Base-by-base conservation (phyloP, 2,797 vertebrate genomes). In the Cirrhinus molitorella region DNA sequence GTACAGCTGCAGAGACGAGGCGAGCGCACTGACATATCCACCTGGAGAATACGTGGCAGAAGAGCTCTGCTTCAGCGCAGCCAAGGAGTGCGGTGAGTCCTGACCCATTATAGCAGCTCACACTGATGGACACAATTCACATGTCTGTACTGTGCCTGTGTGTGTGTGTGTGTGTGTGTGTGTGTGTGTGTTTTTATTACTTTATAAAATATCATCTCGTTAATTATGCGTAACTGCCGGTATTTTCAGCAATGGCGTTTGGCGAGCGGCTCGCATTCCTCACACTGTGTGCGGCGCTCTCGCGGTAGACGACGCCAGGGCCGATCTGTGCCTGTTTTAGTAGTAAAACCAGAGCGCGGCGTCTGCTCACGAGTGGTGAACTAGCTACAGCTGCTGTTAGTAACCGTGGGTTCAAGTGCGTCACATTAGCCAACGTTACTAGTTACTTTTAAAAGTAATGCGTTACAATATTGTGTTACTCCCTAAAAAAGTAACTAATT, bases 21-120 rank as follows among this genome's bases (percentile, higher is more conserved):
- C 92, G 71, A 87, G 86, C 21, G 92, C 92, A 40, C 93, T 99
- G 71, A 91, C 87, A 0, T 97, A 96, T 90, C 94, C 96, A 65
- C 49, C 91, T 16, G 97, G 97, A 76, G 95, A 98, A 19, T 97
- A 98, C 31, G 88, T 96, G 45, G 95, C 95, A 4, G 97, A 99
- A 92, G 97, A 99, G 82, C 94, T 99, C 74, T 98, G 97, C 68
- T 80, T 96, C 87, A 90, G 89, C 79, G 97, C 97, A 70, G 97
- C 97, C 73, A 97, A 96, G 94, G 93, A 96, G 23, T 98, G 97
- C 80, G 96, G 98, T 99, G 90, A 59, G 55, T 59, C 55, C 12
- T 2, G 11, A 12, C 12, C 1, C 5, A 2, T 55, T 19, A 21
- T 10, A 10, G 14, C 47, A 49, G 1, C 11, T 23, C n/a, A 51